phyloP scores from a whole-genome alignment of 2,797 vertebrate genomes.

The Gymnothorax reevesii region DNA sequence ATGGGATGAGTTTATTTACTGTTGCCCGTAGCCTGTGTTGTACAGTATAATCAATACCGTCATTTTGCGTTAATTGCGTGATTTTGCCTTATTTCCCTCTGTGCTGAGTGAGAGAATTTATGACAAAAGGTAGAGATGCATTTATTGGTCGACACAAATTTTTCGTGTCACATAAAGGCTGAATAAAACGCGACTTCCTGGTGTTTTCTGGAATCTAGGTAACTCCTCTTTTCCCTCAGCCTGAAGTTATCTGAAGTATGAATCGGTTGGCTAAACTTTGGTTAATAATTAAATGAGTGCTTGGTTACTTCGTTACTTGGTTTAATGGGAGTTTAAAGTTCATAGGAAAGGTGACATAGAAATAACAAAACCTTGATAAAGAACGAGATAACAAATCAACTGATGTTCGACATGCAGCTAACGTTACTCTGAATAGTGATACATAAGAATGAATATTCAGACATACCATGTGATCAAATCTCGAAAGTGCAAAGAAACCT shows the following conservation, averaged over 20 bases:
- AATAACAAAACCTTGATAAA: constrained; percentile 11
- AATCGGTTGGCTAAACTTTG: constrained; percentile 16
- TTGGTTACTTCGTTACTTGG: too few species aligned
- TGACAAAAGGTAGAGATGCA: background rate
- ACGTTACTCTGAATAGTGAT: background rate
- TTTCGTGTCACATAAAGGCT: background rate
- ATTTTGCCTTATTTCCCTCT: background rate
- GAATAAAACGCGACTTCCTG: background rate
- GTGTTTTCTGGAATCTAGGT: background rate
- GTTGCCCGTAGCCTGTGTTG: background rate
- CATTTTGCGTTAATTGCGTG: background rate
- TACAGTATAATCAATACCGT: background rate
- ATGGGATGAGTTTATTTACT: background rate
- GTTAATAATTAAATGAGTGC: constrained; percentile 60
- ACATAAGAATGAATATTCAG: background rate
- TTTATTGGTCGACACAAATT: background rate
- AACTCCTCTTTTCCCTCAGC: background rate
- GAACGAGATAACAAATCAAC: background rate
- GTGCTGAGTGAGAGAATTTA: background rate
- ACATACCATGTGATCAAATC: constrained; percentile 13
- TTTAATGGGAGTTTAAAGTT: constrained; percentile 53
- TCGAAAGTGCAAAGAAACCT: constrained; percentile 17
- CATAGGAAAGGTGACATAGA: constrained; percentile 42
- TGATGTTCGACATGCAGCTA: background rate
- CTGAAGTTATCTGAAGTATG: background rate